A percentile compares a stretch with the other conserved stretches of the same genome.
Conservation (phyloP, 2,113 vertebrate species). For the Murina feae region DNA sequence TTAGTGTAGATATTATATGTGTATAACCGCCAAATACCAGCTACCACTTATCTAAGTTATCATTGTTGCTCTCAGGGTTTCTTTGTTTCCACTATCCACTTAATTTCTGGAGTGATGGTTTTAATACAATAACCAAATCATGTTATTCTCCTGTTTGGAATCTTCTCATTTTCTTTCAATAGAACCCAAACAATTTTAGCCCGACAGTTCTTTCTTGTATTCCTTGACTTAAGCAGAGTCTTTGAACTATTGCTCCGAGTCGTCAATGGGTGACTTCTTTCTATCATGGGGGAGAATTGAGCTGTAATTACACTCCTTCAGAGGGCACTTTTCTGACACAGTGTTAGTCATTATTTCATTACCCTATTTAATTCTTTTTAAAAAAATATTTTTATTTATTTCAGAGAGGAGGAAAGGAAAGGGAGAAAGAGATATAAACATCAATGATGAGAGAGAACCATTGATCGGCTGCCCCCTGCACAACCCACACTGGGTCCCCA, state of each 20-base stretch:
- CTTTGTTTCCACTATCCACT: background rate
- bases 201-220: background rate
- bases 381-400: too few relatives aligned
- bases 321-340: background rate
- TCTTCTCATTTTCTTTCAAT: background rate
- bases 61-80: background rate
- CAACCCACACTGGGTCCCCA: too few relatives aligned
- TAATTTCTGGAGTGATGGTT: background rate
- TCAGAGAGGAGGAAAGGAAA: too few relatives aligned
- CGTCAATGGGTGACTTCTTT: background rate
- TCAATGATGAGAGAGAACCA: too few relatives aligned
- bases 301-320: background rate
- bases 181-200: background rate
- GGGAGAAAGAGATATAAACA: too few relatives aligned
- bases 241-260: background rate
- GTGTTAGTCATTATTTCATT: background rate
- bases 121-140: background rate
- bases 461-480: too few relatives aligned
- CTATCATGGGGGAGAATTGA: background rate
- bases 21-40: background rate
- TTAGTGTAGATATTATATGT: background rate
- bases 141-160: background rate
- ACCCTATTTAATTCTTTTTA: background rate
- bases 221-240: background rate
- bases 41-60: background rate